A percentile compares a stretch with the other conserved stretches of the same genome.
These are phyloP conservation scores for Hanleya hanleyi DNA, from an alignment of 2,888 invertebrate genomes.

Conservation along the genomic window DNA sequence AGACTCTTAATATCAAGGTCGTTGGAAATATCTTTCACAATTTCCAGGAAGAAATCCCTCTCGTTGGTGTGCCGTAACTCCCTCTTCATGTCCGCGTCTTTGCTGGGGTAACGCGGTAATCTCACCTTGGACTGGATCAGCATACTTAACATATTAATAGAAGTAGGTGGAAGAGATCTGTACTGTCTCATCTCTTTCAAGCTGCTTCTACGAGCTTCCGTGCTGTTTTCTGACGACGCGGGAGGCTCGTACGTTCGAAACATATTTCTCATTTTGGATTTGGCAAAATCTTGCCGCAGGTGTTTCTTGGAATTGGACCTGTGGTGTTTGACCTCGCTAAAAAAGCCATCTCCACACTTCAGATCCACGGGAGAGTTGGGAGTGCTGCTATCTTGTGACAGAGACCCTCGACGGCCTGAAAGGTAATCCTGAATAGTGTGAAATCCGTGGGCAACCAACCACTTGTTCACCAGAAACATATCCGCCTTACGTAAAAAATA, in stretches of 20 bases:
- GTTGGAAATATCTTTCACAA: constrained; percentile 76
- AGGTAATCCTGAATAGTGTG: constrained; percentile 71
- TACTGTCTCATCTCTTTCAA: constrained; percentile 77
- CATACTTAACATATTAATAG: constrained; percentile 75
- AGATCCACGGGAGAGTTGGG: constrained; percentile 53
- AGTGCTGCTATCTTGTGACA: constrained; percentile 49
- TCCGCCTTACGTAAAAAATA: constrained; percentile 76
- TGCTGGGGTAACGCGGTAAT: constrained; percentile 75
- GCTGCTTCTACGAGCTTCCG: constrained; percentile 73
- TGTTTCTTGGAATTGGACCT: constrained; percentile 75
- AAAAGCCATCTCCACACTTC: constrained; percentile 49
- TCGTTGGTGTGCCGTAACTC: constrained; percentile 72
- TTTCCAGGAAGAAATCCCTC: constrained; percentile 76
- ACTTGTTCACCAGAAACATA: constrained; percentile 74
- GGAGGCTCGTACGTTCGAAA: constrained; percentile 73
- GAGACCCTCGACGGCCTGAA: constrained; percentile 35
- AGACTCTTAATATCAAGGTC: constrained; percentile 76
- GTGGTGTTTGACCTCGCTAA: constrained; percentile 48
- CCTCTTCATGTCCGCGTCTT: constrained; percentile 75
- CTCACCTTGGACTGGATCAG: constrained; percentile 76
- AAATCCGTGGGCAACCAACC: constrained; percentile 75
- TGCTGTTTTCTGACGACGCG: constrained; percentile 44
- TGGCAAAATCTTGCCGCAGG: constrained; percentile 76
- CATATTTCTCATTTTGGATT: constrained; percentile 75
- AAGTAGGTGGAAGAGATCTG: constrained; percentile 76